Percentiles rank a stretch among this genome's conserved stretches.
These are phyloP conservation scores for Callosobruchus maculatus DNA, from an alignment of 2,888 invertebrate genomes.

Conservation along the genomic window DNA sequence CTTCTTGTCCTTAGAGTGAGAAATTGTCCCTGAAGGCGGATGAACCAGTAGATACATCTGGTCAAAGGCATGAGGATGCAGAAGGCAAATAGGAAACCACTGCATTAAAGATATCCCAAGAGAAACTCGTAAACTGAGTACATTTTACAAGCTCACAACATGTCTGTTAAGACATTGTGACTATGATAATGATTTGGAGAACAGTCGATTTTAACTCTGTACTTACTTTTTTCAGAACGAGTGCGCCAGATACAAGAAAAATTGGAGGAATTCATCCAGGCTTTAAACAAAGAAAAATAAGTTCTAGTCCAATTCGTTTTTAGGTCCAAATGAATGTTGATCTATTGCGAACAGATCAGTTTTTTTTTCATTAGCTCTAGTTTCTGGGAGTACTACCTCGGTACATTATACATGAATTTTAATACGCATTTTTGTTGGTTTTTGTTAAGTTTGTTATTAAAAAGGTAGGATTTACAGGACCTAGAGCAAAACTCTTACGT, in stretches of 20 bases:
- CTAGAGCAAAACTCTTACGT: background rate
- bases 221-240: slow-evolving; percentile 65
- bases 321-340: slow-evolving; percentile 14
- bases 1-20: no score
- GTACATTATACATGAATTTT: background rate
- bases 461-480: background rate
- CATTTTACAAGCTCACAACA: no score
- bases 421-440: background rate
- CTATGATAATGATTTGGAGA: no score
- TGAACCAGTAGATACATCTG: no score
- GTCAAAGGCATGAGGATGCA: no score
- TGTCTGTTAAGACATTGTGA: no score
- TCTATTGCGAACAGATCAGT: background rate
- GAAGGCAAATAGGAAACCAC: no score
- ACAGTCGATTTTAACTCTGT: no score
- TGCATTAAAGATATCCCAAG: no score
- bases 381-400: background rate
- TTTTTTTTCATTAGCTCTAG: background rate
- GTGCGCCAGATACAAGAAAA: slow-evolving; percentile 97
- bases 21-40: no score
- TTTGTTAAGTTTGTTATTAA: background rate
- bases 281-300: slow-evolving; percentile 94
- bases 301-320: slow-evolving; percentile 15
- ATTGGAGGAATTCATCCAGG: slow-evolving; percentile 96
- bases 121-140: no score